Evolutionary conservation across 2,888 invertebrate species (phyloP).

Genomic region (Eupithecia subfuscata): DNA sequence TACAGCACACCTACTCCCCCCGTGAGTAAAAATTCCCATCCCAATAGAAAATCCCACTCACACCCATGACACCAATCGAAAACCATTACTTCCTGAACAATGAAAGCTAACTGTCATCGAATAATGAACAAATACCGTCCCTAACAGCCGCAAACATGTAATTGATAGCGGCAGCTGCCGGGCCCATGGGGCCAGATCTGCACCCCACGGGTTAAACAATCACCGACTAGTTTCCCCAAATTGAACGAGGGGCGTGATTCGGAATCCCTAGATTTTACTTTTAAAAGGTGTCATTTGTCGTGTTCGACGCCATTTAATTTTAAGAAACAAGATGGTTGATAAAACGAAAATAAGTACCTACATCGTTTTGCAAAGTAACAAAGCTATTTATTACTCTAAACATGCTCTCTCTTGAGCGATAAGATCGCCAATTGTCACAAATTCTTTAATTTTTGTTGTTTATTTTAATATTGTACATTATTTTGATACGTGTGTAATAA

Average conservation of each 20-base stretch:
- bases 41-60: slow-evolving; percentile 21
- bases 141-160: slow-evolving; percentile 80
- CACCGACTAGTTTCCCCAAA: slow-evolving; percentile 60
- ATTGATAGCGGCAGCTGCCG: slow-evolving; percentile 76
- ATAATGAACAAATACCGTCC: slow-evolving; percentile 77
- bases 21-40: slow-evolving; percentile 1
- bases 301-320: slow-evolving; percentile 30
- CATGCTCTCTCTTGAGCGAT: too few relatives aligned
- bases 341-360: not conserved
- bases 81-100: slow-evolving; percentile 45
- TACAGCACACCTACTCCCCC: not conserved
- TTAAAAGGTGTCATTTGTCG: slow-evolving; percentile 35
- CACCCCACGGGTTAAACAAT: slow-evolving; percentile 62
- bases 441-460: too few relatives aligned
- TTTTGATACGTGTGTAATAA: too few relatives aligned
- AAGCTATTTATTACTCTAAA: not conserved
- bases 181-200: slow-evolving; percentile 60
- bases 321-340: slow-evolving; percentile 12
- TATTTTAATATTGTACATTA: too few relatives aligned
- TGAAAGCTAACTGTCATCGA: slow-evolving; percentile 74
- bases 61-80: slow-evolving; percentile 35
- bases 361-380: not conserved
- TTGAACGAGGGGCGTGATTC: slow-evolving; percentile 66
- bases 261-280: slow-evolving; percentile 53
- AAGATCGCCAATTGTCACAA: too few relatives aligned